These are phyloP conservation scores for Tigriopus californicus DNA, from an alignment of 2,888 invertebrate species.

Conservation along the genomic window DNA sequence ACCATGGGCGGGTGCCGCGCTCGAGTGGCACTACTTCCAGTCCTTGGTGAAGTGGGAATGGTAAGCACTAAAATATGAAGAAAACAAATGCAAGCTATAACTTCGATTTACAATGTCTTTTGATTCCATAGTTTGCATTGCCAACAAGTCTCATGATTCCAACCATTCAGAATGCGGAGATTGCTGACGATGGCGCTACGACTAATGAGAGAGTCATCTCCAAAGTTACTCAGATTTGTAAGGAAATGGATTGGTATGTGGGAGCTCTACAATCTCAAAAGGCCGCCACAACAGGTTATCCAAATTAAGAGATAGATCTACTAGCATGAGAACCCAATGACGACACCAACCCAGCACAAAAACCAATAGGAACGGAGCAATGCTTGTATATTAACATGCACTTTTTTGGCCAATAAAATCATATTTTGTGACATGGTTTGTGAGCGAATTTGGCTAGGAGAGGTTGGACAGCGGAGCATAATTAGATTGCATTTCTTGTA, in stretches of 20 bases:
- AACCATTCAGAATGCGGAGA: neutral
- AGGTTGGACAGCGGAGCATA: too few relatives aligned
- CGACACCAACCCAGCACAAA: too few relatives aligned
- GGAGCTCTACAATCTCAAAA: neutral
- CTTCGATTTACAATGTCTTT: too few relatives aligned
- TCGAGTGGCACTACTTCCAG: conserved; percentile 25
- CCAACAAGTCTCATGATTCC: neutral
- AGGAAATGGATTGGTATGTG: neutral
- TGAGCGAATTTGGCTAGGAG: too few relatives aligned
- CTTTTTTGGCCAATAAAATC: too few relatives aligned
- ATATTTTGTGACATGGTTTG: too few relatives aligned
- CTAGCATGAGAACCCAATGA: too few relatives aligned
- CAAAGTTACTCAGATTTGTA: neutral
- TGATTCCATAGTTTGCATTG: conserved; percentile 22
- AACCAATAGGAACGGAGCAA: too few relatives aligned
- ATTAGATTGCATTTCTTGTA: too few relatives aligned
- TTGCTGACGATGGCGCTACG: neutral
- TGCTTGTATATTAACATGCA: too few relatives aligned
- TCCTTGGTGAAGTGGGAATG: conserved; percentile 27
- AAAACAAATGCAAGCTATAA: too few relatives aligned
- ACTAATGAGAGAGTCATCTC: neutral
- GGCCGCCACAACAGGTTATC: neutral
- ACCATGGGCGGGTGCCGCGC: conserved; percentile 27
- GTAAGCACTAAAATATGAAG: neutral
- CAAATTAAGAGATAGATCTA: too few relatives aligned